These are phyloP conservation scores for Paedocypris sp. DNA, from an alignment of 2,113 vertebrate species.

Conservation along the genomic window DNA sequence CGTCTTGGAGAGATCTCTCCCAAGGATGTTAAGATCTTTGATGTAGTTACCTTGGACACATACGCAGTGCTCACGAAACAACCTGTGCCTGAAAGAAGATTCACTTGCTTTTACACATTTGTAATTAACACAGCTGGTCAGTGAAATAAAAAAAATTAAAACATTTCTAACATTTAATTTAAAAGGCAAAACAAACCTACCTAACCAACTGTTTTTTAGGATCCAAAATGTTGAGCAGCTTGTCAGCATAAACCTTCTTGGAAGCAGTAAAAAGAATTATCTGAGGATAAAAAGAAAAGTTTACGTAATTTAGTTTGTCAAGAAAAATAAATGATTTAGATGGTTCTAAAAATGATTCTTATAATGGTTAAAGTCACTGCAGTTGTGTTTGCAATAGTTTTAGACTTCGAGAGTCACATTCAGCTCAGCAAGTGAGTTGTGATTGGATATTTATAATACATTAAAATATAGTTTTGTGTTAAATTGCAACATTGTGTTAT, in stretches of 20 bases:
- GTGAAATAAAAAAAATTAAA: too few relatives aligned
- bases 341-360: too few relatives aligned
- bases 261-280: constrained; percentile 99
- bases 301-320: neutral
- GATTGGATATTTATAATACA: too few relatives aligned
- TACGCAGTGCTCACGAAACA: constrained; percentile 97
- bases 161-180: too few relatives aligned
- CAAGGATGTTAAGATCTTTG: constrained; percentile 96
- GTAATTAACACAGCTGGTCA: neutral
- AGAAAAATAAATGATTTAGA: too few relatives aligned
- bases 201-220: constrained; percentile 97
- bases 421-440: too few relatives aligned
- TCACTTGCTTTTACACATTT: too few relatives aligned
- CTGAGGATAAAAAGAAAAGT: constrained; percentile 48
- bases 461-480: too few relatives aligned
- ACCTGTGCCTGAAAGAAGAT: constrained; percentile 79
- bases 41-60: constrained; percentile 99
- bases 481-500: too few relatives aligned
- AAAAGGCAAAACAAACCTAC: constrained; percentile 54
- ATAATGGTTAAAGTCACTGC: too few relatives aligned
- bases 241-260: constrained; percentile 99
- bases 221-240: constrained; percentile 96
- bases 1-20: constrained; percentile 97
- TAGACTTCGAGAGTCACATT: too few relatives aligned
- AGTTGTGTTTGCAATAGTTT: too few relatives aligned